Conservation (phyloP, 2,888 invertebrate species). For the Meteorus colon region DNA sequence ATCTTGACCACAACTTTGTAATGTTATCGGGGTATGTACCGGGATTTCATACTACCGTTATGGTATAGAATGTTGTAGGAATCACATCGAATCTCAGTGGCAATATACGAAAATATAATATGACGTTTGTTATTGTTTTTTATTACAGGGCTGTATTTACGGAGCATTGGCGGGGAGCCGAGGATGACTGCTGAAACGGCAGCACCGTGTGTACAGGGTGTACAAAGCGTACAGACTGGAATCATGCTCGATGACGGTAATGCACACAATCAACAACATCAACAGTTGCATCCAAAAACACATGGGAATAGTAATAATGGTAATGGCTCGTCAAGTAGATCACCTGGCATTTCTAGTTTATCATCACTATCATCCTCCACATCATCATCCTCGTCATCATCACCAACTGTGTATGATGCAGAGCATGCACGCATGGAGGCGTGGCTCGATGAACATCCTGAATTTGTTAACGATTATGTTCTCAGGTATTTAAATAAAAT, state of each 20-base stretch:
- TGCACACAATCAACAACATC: slow-evolving; percentile 60
- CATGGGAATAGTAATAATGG: slow-evolving; percentile 65
- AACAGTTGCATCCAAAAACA: slow-evolving; percentile 60
- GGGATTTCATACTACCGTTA: not conserved
- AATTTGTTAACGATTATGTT: slow-evolving; percentile 96
- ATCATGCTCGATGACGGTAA: slow-evolving; percentile 60
- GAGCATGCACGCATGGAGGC: slow-evolving; percentile 93
- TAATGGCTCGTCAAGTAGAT: slow-evolving; percentile 47
- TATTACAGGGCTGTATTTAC: slow-evolving; percentile 86
- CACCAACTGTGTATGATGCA: slow-evolving; percentile 80
- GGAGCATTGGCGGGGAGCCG: slow-evolving; percentile 86
- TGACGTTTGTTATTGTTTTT: slow-evolving; percentile 7
- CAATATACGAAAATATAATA: not conserved
- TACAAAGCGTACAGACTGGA: slow-evolving; percentile 77
- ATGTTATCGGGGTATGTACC: not conserved
- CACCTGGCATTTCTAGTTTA: slow-evolving; percentile 60
- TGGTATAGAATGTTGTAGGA: not conserved
- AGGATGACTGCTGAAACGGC: slow-evolving; percentile 80
- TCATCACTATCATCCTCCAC: slow-evolving; percentile 56
- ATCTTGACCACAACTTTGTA: not conserved
- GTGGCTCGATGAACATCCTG: slow-evolving; percentile 97
- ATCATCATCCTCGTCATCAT: slow-evolving; percentile 50
- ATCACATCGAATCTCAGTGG: not conserved
- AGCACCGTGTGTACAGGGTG: slow-evolving; percentile 80
- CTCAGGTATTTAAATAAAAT: slow-evolving; percentile 80